Evolutionary conservation across 2,888 invertebrate species (phyloP).

Genomic region (Sinodicranocentrus sp.): DNA sequence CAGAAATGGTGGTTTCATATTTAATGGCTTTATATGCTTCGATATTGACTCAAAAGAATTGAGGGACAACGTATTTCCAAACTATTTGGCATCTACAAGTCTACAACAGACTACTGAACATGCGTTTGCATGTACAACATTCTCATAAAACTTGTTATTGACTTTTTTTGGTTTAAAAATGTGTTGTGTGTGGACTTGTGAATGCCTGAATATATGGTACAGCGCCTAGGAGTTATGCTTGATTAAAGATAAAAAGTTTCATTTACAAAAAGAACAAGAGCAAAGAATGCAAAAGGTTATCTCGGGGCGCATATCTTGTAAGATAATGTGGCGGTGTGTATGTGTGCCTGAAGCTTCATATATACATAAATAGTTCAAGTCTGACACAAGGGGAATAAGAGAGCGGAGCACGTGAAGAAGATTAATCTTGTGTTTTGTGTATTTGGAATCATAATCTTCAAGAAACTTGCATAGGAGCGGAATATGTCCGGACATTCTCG

Average conservation of each 20-base stretch:
- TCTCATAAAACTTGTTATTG: no score
- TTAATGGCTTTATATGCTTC: no score
- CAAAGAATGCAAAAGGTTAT: conserved; percentile 44
- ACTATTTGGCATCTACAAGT: no score
- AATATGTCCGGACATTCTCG: background rate
- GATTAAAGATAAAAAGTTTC: conserved; percentile 34
- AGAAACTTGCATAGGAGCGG: background rate
- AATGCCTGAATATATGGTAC: no score
- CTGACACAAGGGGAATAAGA: conserved; percentile 12
- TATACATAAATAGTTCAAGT: conserved; percentile 43
- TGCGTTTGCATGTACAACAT: no score
- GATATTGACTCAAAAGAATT: no score
- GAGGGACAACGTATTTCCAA: no score
- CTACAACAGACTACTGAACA: no score
- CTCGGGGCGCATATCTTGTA: conserved; percentile 27
- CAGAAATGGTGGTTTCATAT: no score
- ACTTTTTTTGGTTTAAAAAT: no score
- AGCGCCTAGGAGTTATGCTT: conserved; percentile 33
- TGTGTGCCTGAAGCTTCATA: conserved; percentile 8
- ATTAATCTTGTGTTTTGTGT: conserved; percentile 1
- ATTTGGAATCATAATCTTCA: background rate
- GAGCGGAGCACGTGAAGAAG: conserved; percentile 18
- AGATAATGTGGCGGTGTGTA: background rate
- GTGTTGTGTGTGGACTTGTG: no score
- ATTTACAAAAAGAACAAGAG: conserved; percentile 22